phyloP scores from a whole-genome alignment of 2,888 invertebrate genomes.

The Argyresthia albistria region DNA sequence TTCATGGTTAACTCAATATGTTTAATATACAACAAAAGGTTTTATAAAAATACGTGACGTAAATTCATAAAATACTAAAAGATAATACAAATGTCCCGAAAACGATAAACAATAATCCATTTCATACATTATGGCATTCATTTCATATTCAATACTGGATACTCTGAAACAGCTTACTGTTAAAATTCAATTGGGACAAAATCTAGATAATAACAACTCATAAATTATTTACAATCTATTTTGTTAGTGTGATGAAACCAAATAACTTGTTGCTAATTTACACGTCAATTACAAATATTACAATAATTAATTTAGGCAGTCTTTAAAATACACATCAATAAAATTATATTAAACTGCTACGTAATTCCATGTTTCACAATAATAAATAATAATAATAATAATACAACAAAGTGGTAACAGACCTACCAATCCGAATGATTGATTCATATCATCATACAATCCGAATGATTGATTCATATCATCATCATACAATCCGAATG shows the following conservation, averaged over 20 bases:
- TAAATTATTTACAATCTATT: constrained; percentile 1
- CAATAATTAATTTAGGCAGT: constrained; percentile 69
- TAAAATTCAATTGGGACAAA: constrained; percentile 27
- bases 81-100: constrained; percentile 30
- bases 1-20: constrained; percentile 43
- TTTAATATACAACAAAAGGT: constrained; percentile 49
- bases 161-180: constrained; percentile 67
- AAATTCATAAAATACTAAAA: constrained; percentile 38
- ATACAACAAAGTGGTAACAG: constrained; percentile 62
- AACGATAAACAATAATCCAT: constrained; percentile 41
- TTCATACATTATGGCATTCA: constrained; percentile 64
- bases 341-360: constrained; percentile 45
- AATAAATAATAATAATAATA: constrained; percentile 43
- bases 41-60: constrained; percentile 41
- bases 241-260: constrained; percentile 21
- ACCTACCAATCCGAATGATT: constrained; percentile 45
- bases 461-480: background rate
- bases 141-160: constrained; percentile 60
- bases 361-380: constrained; percentile 45
- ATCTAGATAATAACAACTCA: constrained; percentile 1
- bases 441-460: constrained; percentile 13
- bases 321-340: constrained; percentile 60
- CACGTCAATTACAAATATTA: constrained; percentile 44
- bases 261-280: constrained; percentile 42
- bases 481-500: no score